Evolutionary conservation across 2,888 invertebrate genomes (phyloP).

Genomic region (Cosmia pyralina): DNA sequence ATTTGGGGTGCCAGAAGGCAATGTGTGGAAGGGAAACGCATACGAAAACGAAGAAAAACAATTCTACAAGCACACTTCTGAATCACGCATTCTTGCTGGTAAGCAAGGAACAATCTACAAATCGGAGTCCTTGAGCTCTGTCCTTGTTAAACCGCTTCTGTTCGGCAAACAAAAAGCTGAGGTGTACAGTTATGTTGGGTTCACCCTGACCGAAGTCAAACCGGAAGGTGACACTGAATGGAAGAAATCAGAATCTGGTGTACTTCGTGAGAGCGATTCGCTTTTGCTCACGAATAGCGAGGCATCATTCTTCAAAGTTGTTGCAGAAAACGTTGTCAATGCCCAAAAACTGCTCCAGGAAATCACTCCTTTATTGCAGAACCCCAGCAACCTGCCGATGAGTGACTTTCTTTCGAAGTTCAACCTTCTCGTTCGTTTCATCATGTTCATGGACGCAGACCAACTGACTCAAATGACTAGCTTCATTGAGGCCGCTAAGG

Average conservation of each 20-base stretch:
- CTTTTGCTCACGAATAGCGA: constrained; percentile 79
- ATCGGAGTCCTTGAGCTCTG: constrained; percentile 91
- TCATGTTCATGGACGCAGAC: constrained; percentile 91
- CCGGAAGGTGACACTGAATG: constrained; percentile 78
- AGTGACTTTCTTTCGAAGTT: constrained; percentile 88
- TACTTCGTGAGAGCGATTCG: constrained; percentile 81
- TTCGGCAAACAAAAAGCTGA: constrained; percentile 91
- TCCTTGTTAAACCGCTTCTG: constrained; percentile 90
- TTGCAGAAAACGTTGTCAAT: constrained; percentile 79
- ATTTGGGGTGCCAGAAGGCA: constrained; percentile 90
- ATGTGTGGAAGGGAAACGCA: constrained; percentile 86
- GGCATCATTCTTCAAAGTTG: not conserved
- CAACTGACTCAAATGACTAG: constrained; percentile 90
- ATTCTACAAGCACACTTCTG: constrained; percentile 90
- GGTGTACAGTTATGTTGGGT: constrained; percentile 90
- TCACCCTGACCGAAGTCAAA: constrained; percentile 82
- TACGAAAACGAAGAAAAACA: constrained; percentile 86
- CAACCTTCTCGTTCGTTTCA: constrained; percentile 88
- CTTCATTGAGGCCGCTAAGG: constrained; percentile 83
- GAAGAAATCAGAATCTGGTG: constrained; percentile 79
- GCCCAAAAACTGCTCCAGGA: constrained; percentile 86
- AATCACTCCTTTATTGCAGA: constrained; percentile 89
- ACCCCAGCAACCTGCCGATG: constrained; percentile 1
- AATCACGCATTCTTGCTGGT: constrained; percentile 89
- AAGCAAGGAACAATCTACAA: constrained; percentile 91